Evolutionary conservation across 2,113 vertebrate genomes (phyloP), one percentile per base, ranked within the genome.

Genomic region (Gorilla gorilla): DNA sequence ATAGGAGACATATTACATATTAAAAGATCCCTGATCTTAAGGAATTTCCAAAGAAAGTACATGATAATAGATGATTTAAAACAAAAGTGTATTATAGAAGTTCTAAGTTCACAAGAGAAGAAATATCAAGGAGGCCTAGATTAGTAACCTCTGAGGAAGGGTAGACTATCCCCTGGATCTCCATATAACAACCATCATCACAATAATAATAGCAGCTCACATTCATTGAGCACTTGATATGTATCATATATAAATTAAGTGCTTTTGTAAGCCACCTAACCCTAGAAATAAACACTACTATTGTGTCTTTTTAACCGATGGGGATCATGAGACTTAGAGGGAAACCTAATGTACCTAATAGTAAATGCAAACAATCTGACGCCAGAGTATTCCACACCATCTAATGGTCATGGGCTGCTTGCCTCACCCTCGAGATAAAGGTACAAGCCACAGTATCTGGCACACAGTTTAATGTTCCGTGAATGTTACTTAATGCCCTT

Each of bases 41-140:
- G 10, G 73, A 82, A 13, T 13, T 81, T 72, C 73, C 50, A 91
- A 88, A 59, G 8, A 76, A 87, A 43, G 25, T 40, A 76, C 9
- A 30, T 38, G 30, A 72, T 25, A 45, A n/a, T 35, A 87, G 90
- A 93, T n/a, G 25, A 59, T n/a, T 76, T 52, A 94, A 90, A 97
- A 82, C 79, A 79, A 40, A 90, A 87, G 22, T 11, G 1, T 52
- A 57, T 40, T 45, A 78, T 17, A 90, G 23, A 79, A 25, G 23
- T 45, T 78, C 8, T 72, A 83, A 87, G 6, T 76, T 94, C 27
- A 18, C 22, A 90, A 89, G 64, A 84, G 10, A 88, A 89, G 55
- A 92, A 94, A 92, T n/a, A 48, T 32, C 50, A 92, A 55, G 30
- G 48, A 90, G 6, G 38, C 30, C 61, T 75, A 89, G 30, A 93